Conservation (phyloP, 2,113 vertebrate genomes). For the Cephalopholis sonnerati region DNA sequence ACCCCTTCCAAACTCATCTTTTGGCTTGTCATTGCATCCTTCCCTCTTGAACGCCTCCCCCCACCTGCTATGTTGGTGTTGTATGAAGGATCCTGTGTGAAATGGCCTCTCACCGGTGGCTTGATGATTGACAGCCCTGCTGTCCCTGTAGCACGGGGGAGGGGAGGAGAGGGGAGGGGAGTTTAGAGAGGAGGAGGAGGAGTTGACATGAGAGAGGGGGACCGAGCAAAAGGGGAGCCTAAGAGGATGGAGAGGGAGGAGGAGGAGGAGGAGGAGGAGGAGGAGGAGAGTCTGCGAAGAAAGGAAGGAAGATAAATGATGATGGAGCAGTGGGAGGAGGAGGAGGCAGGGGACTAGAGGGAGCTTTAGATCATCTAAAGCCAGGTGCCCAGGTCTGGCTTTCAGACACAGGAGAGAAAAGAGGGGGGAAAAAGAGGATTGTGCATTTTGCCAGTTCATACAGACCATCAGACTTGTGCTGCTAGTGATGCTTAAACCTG, state of each 20-base stretch:
- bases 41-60: conserved; percentile 14
- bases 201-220: conserved; percentile 40
- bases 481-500: conserved; percentile 54
- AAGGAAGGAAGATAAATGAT: conserved; percentile 61
- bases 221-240: conserved; percentile 15
- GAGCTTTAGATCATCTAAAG: conserved; percentile 64
- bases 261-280: conserved; percentile 14
- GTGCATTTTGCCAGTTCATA: conserved; percentile 37
- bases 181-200: conserved; percentile 40
- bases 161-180: neutral
- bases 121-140: conserved; percentile 70
- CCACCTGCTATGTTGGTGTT: conserved; percentile 43
- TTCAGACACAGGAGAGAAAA: conserved; percentile 8
- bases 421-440: neutral
- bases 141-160: conserved; percentile 31
- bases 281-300: conserved; percentile 35
- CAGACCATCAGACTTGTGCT: conserved; percentile 31
- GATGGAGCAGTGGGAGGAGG: conserved; percentile 51
- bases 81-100: conserved; percentile 65
- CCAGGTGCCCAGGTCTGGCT: conserved; percentile 57
- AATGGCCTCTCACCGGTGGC: conserved; percentile 66
- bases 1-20: conserved; percentile 46
- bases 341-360: conserved; percentile 14
- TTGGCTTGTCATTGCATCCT: conserved; percentile 47
- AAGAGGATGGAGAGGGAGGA: conserved; percentile 16